Percentiles rank a stretch among this genome's conserved stretches.
These are phyloP conservation scores for Anser cygnoides DNA, from an alignment of 2,113 vertebrate species.

Conservation along the genomic window DNA sequence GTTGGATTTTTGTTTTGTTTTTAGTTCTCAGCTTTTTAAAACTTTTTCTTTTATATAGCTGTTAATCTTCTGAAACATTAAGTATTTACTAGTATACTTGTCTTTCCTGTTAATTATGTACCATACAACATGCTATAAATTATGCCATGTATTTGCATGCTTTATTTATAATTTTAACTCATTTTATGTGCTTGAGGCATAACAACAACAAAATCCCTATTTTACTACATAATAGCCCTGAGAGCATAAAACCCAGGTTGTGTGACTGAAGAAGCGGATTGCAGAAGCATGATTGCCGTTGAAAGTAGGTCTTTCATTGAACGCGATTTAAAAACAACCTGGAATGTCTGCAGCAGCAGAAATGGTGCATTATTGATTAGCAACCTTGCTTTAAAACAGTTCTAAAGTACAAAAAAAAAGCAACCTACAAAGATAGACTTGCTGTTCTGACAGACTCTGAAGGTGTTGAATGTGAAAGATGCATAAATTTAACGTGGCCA, in stretches of 20 bases:
- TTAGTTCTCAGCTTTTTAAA: not conserved
- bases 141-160: not conserved
- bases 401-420: not conserved
- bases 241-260: not conserved
- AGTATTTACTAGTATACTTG: conserved; percentile 13
- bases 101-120: conserved; percentile 23
- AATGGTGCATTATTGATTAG: not conserved
- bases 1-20: too few species aligned
- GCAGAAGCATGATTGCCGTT: not conserved
- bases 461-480: not conserved
- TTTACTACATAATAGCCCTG: not conserved
- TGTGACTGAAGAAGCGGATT: not conserved
- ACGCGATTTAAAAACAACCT: not conserved
- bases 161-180: not conserved
- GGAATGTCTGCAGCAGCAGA: not conserved
- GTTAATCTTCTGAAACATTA: not conserved
- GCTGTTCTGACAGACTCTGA: not conserved
- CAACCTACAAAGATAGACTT: not conserved
- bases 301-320: not conserved
- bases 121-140: not conserved
- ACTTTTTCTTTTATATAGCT: not conserved
- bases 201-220: not conserved
- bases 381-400: not conserved
- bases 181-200: not conserved
- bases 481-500: not conserved